A percentile compares a stretch with the other conserved stretches of the same genome.
These are phyloP conservation scores for Lasiurus borealis DNA, from an alignment of 2,113 vertebrate genomes.

Conservation along the genomic window DNA sequence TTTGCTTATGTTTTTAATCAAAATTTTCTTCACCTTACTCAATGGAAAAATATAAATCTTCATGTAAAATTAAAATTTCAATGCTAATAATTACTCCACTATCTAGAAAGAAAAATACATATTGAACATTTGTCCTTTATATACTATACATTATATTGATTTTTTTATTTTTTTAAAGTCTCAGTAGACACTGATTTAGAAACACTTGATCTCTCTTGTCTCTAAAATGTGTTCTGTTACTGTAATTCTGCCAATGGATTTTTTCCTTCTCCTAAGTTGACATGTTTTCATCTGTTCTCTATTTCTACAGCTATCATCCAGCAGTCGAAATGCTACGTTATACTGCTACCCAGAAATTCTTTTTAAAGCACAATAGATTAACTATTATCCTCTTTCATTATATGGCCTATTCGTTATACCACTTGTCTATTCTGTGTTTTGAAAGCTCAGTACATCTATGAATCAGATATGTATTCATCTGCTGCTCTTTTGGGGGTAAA, in stretches of 20 bases:
- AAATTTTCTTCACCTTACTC: not conserved
- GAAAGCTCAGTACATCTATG: constrained; percentile 29
- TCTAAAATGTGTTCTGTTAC: not conserved
- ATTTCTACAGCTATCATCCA: not conserved
- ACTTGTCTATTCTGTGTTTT: not conserved
- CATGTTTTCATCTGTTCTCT: constrained; percentile 23
- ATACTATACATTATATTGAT: not conserved
- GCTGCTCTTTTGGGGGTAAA: not conserved
- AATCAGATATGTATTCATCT: not conserved
- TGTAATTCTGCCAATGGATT: not conserved
- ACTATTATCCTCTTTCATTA: not conserved
- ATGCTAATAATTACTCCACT: not conserved
- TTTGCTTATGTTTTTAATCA: not conserved
- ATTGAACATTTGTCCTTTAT: not conserved
- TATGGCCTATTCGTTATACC: not conserved
- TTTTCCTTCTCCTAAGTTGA: not conserved
- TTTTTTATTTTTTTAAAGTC: not conserved
- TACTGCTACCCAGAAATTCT: constrained; percentile 32
- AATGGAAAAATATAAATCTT: not conserved
- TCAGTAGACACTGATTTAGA: not conserved
- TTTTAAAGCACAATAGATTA: not conserved
- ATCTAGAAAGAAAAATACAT: not conserved
- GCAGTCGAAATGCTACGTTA: not conserved
- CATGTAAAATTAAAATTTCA: not conserved
- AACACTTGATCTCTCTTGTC: not conserved